Conservation (phyloP, 2,888 invertebrate genomes). For the Drosophila kambysellisi region DNA sequence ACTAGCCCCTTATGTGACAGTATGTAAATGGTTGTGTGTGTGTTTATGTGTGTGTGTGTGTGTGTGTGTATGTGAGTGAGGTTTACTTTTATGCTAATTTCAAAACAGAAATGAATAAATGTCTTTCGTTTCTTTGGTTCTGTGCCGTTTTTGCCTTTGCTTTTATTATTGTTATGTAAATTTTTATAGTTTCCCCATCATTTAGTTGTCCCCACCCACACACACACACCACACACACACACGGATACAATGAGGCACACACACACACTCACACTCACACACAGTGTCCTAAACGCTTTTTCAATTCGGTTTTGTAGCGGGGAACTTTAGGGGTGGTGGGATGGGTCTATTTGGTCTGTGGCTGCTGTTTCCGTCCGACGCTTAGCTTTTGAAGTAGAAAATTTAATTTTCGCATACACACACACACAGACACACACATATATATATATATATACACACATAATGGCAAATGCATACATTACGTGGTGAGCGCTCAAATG, state of each 20-base stretch:
- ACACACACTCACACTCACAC: conserved; percentile 12
- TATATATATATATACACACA: conserved; percentile 9
- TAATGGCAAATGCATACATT: conserved; percentile 56
- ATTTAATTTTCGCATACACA: conserved; percentile 71
- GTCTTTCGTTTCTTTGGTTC: conserved; percentile 61
- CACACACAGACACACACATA: conserved; percentile 29
- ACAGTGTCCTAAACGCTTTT: conserved; percentile 68
- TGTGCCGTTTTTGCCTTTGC: conserved; percentile 52
- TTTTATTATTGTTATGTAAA: conserved; percentile 79
- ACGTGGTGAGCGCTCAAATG: conserved; percentile 56
- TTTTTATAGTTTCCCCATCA: conserved; percentile 80
- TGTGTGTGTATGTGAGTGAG: conserved; percentile 36
- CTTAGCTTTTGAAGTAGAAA: conserved; percentile 69
- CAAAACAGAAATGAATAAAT: conserved; percentile 75
- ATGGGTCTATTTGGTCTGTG: conserved; percentile 47
- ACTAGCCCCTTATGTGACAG: conserved; percentile 28
- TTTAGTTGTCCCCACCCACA: conserved; percentile 54
- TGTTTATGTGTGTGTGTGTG: conserved; percentile 28
- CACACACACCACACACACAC: conserved; percentile 17
- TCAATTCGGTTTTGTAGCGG: conserved; percentile 61
- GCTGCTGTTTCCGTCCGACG: conserved; percentile 46
- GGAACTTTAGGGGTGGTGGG: not conserved
- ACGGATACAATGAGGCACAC: conserved; percentile 1
- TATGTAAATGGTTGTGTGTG: conserved; percentile 25
- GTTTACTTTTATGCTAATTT: conserved; percentile 78